phyloP scores from a whole-genome alignment of 1,140 invertebrate species.

The Trypoxylus dichotomus region DNA sequence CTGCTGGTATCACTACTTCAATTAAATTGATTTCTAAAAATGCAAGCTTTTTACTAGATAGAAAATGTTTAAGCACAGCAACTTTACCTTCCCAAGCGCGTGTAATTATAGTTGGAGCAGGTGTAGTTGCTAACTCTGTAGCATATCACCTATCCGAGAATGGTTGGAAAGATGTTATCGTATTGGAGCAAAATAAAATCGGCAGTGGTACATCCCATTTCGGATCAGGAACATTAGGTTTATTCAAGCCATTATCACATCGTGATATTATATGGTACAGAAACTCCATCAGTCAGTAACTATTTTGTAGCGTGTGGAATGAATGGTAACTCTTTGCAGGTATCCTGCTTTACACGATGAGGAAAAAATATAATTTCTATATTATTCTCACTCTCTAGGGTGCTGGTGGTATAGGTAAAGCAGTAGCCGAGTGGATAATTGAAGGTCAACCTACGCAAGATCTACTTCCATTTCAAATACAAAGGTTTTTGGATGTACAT shows the following conservation, averaged over 20 bases:
- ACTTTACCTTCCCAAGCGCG: conserved; percentile 50
- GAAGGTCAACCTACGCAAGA: conserved; percentile 66
- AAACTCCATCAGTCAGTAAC: conserved; percentile 73
- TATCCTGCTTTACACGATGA: neutral
- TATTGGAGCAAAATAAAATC: conserved; percentile 68
- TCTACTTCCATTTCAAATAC: conserved; percentile 69
- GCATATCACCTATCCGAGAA: conserved; percentile 67
- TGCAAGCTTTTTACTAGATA: neutral
- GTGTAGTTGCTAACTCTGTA: conserved; percentile 67
- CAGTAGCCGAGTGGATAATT: conserved; percentile 75
- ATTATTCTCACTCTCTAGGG: conserved; percentile 47
- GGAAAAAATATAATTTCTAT: neutral
- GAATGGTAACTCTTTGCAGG: conserved; percentile 66
- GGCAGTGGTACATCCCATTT: conserved; percentile 69
- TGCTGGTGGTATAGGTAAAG: conserved; percentile 75
- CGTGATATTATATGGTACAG: conserved; percentile 64
- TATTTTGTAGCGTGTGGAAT: conserved; percentile 81
- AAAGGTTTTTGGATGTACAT: conserved; percentile 80
- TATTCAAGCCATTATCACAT: conserved; percentile 63
- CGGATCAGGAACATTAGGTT: conserved; percentile 65
- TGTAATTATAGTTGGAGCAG: conserved; percentile 70
- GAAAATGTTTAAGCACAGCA: neutral
- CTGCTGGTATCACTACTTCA: neutral
- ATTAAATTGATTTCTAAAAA: neutral
- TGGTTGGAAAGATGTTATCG: conserved; percentile 66